phyloP scores from a whole-genome alignment of 2,797 vertebrate species.

The Acanthurus leucopareius region DNA sequence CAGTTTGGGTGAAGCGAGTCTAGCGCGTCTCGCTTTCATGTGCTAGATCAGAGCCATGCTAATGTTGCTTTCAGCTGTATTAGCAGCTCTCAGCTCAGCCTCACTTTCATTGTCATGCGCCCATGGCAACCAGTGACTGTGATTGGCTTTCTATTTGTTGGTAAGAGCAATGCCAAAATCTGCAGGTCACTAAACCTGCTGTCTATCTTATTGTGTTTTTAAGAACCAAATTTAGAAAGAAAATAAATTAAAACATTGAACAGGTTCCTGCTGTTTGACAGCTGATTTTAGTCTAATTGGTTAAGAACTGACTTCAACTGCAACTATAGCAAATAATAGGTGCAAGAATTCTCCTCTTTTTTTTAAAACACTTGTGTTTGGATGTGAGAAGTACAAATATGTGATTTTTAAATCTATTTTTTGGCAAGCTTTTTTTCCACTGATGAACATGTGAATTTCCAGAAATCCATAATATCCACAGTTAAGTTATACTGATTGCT shows the following conservation, averaged over 20 bases:
- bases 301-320: neutral
- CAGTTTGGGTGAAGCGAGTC: slow-evolving; percentile 67
- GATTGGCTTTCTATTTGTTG: slow-evolving; percentile 51
- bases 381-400: no score
- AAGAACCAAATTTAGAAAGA: slow-evolving; percentile 33
- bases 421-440: neutral
- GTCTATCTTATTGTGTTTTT: slow-evolving; percentile 43
- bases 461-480: neutral
- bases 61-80: slow-evolving; percentile 71
- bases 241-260: slow-evolving; percentile 18
- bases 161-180: slow-evolving; percentile 45
- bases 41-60: slow-evolving; percentile 81
- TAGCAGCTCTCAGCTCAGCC: slow-evolving; percentile 61
- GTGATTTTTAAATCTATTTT: neutral
- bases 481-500: neutral
- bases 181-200: slow-evolving; percentile 47
- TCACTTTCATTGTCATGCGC: slow-evolving; percentile 49
- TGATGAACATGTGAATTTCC: slow-evolving; percentile 4
- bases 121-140: slow-evolving; percentile 65
- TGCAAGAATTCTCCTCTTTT: neutral
- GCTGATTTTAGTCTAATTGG: slow-evolving; percentile 18
- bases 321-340: neutral
- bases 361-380: neutral
- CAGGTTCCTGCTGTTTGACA: slow-evolving; percentile 5
- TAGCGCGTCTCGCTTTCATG: slow-evolving; percentile 72